These are phyloP conservation scores for Coturnix japonica DNA, from an alignment of 2,113 vertebrate species.

Conservation along the genomic window DNA sequence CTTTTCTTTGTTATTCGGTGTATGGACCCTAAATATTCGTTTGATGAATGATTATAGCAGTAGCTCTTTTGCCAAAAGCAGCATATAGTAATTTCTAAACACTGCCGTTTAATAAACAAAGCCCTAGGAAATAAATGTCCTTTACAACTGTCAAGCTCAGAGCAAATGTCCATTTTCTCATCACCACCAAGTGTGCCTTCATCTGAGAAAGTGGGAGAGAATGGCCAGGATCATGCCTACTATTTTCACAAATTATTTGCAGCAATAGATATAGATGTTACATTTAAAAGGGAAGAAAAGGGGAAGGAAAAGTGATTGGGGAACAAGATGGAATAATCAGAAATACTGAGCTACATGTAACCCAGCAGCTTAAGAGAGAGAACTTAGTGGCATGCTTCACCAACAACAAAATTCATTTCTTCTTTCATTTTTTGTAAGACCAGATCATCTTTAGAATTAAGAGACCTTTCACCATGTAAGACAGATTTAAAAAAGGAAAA, in stretches of 20 bases:
- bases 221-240: background rate
- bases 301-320: background rate
- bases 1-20: constrained; percentile 44
- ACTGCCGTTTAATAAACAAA: background rate
- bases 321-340: background rate
- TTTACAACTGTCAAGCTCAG: constrained; percentile 1
- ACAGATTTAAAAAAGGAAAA: background rate
- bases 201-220: constrained; percentile 16
- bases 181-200: constrained; percentile 2
- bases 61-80: constrained; percentile 11
- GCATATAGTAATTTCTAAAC: constrained; percentile 12
- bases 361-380: background rate
- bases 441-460: background rate
- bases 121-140: background rate
- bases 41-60: background rate
- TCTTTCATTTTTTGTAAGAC: background rate
- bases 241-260: constrained; percentile 46
- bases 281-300: background rate
- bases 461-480: background rate
- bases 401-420: background rate
- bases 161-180: constrained; percentile 37
- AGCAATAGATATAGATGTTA: background rate
- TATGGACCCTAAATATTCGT: background rate
- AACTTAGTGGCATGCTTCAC: background rate
- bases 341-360: background rate